phyloP scores from a whole-genome alignment of 2,113 vertebrate genomes.

The Oncorhynchus mykiss region DNA sequence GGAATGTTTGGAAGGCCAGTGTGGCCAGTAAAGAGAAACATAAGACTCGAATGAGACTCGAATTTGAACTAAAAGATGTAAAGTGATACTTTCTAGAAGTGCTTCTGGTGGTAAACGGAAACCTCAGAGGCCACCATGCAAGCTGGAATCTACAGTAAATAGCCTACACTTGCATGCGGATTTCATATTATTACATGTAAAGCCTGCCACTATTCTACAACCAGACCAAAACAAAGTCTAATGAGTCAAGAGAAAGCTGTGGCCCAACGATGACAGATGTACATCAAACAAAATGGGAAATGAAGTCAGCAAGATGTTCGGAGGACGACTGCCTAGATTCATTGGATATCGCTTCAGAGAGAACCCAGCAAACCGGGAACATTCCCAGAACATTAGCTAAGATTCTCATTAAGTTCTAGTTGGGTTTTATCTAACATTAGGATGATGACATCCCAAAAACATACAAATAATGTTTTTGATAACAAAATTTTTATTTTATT shows the following conservation, averaged over 20 bases:
- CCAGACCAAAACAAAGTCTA: not conserved
- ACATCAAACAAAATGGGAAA: constrained; percentile 59
- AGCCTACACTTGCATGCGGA: not conserved
- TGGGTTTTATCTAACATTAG: too few species aligned
- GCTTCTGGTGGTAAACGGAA: not conserved
- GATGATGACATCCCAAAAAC: too few species aligned
- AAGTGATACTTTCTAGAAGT: not conserved
- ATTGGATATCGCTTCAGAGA: constrained; percentile 38
- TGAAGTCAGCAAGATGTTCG: constrained; percentile 50
- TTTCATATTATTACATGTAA: not conserved
- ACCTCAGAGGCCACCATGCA: not conserved
- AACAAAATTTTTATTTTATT: too few species aligned
- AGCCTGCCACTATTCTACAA: constrained; percentile 7
- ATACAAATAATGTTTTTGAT: too few species aligned
- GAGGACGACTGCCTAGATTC: constrained; percentile 39
- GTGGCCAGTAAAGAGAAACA: not conserved
- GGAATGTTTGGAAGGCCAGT: not conserved
- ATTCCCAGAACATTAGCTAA: too few species aligned
- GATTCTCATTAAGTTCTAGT: too few species aligned
- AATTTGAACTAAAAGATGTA: constrained; percentile 11
- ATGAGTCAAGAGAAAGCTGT: constrained; percentile 22
- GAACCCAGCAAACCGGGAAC: too few species aligned
- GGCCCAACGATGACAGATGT: constrained; percentile 44
- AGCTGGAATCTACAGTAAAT: constrained; percentile 6
- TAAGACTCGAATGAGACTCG: not conserved